Evolutionary conservation across 1,140 invertebrate species (phyloP).

Genomic region (Drosophila leontia): DNA sequence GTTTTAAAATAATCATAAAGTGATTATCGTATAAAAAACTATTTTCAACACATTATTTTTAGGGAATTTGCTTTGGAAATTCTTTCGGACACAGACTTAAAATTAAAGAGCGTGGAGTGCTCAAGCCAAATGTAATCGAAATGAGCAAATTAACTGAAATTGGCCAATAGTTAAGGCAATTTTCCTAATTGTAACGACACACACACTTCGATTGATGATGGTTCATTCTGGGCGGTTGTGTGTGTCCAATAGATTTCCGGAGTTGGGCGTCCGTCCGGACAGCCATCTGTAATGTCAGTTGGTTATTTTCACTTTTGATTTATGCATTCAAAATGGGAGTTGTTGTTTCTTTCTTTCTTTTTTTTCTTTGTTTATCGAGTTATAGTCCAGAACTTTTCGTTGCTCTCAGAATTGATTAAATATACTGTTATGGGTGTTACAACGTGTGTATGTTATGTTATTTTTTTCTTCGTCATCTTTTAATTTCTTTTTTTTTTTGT

Average conservation of each 20-base stretch:
- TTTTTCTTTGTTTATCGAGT: slow-evolving; percentile 30
- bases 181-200: slow-evolving; percentile 11
- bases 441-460: slow-evolving; percentile 46
- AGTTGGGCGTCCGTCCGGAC: slow-evolving; percentile 18
- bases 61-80: not conserved
- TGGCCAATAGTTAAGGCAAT: slow-evolving; percentile 21
- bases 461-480: slow-evolving; percentile 22
- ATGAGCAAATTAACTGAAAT: slow-evolving; percentile 15
- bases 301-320: slow-evolving; percentile 55
- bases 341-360: slow-evolving; percentile 15
- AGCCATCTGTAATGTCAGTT: slow-evolving; percentile 52
- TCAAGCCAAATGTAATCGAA: not conserved
- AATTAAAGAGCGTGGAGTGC: not conserved
- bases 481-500: slow-evolving; percentile 14
- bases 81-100: not conserved
- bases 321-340: slow-evolving; percentile 71
- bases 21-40: no score
- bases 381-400: slow-evolving; percentile 71
- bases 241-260: not conserved
- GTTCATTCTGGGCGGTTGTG: not conserved
- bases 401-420: slow-evolving; percentile 54
- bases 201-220: slow-evolving; percentile 2
- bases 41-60: not conserved
- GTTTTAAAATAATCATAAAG: no score
- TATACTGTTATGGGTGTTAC: slow-evolving; percentile 41